A percentile compares a stretch with the other conserved stretches of the same genome.
phyloP scores from a whole-genome alignment of 92 coral and sea anemone genomes.

The Chrysogorgia sp. region DNA sequence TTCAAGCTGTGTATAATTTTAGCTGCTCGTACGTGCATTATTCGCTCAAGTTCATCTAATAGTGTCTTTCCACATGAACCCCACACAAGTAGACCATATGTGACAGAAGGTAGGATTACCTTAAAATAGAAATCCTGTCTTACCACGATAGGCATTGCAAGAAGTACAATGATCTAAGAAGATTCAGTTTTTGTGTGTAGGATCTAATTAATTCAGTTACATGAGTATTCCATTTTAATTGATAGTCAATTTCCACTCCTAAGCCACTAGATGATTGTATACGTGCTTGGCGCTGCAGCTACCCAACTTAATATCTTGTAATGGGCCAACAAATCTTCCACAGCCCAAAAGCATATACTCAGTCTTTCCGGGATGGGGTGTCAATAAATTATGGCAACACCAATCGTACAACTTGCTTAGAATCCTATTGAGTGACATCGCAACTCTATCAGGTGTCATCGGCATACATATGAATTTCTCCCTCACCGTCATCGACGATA shows the following conservation, averaged over 20 bases:
- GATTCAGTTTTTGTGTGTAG: too few relatives aligned
- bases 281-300: conserved; percentile 14
- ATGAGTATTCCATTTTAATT: conserved; percentile 43
- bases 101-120: conserved; percentile 35
- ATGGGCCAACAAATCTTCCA: conserved; percentile 47
- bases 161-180: too few relatives aligned
- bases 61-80: conserved; percentile 10
- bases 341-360: conserved; percentile 36
- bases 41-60: not conserved
- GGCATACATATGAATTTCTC: too few relatives aligned
- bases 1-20: conserved; percentile 13
- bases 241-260: conserved; percentile 36
- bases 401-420: not conserved
- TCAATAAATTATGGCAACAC: too few relatives aligned
- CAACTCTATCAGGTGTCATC: too few relatives aligned
- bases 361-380: conserved; percentile 26
- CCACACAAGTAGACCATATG: conserved; percentile 26
- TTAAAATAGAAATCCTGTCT: conserved; percentile 16
- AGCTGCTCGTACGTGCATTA: conserved; percentile 15
- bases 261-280: conserved; percentile 38
- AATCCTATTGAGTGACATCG: not conserved
- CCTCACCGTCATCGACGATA: too few relatives aligned
- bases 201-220: conserved; percentile 22
- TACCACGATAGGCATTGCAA: too few relatives aligned
- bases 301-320: conserved; percentile 21